Evolutionary conservation across 2,888 invertebrate genomes (phyloP).

Genomic region (Ophion costatus): DNA sequence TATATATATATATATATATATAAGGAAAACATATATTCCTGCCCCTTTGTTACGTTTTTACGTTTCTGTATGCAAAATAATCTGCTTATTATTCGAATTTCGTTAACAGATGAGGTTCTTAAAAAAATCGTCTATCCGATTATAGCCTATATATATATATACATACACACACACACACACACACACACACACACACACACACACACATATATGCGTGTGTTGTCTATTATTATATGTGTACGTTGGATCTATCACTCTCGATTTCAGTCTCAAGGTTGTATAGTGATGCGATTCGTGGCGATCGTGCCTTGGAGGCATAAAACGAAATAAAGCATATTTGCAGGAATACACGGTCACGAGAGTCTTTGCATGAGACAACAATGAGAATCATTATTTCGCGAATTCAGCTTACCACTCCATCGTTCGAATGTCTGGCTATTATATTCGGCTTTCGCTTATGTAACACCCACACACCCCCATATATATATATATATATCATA

Average conservation of each 20-base stretch:
- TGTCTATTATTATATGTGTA: neutral
- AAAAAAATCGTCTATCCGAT: too few species aligned
- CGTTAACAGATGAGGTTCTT: too few species aligned
- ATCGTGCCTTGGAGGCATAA: constrained; percentile 21
- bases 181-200: too few species aligned
- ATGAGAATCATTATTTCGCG: constrained; percentile 54
- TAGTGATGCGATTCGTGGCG: constrained; percentile 26
- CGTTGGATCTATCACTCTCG: constrained; percentile 3
- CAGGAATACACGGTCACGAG: constrained; percentile 37
- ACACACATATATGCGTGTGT: neutral
- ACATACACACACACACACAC: too few species aligned
- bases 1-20: too few species aligned
- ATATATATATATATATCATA: too few species aligned
- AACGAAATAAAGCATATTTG: constrained; percentile 14
- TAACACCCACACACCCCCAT: neutral
- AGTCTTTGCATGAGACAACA: constrained; percentile 10
- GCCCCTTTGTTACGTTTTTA: too few species aligned
- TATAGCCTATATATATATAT: too few species aligned
- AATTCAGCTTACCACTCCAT: constrained; percentile 40
- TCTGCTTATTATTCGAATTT: too few species aligned
- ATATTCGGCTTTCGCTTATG: neutral
- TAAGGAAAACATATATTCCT: too few species aligned
- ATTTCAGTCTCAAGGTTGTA: constrained; percentile 50
- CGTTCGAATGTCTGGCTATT: constrained; percentile 44
- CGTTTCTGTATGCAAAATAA: too few species aligned